These are phyloP conservation scores for Megaceryle alcyon DNA, from an alignment of 2,797 vertebrate species.

Conservation along the genomic window DNA sequence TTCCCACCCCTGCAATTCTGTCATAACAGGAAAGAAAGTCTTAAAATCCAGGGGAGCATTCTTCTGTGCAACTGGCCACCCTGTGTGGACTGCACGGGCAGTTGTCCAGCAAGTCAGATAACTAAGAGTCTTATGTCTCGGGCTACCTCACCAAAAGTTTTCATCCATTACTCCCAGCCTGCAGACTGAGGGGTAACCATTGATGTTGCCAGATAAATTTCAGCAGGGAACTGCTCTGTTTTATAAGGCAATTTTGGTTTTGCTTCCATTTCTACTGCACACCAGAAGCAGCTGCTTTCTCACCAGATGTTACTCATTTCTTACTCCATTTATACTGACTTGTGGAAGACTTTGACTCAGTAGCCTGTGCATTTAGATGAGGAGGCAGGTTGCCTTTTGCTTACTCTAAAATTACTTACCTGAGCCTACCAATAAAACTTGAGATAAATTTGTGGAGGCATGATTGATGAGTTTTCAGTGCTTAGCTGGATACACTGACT, in stretches of 20 bases:
- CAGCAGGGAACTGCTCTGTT: not conserved
- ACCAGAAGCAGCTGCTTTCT: not conserved
- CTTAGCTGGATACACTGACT: too few species aligned
- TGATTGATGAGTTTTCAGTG: too few species aligned
- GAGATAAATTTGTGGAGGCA: too few species aligned
- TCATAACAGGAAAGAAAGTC: not conserved
- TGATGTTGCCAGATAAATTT: not conserved
- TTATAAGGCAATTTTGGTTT: not conserved
- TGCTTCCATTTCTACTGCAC: not conserved
- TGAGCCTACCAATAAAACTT: too few species aligned
- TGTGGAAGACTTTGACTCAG: not conserved
- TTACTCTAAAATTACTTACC: too few species aligned
- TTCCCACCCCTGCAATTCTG: too few species aligned
- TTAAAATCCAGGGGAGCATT: not conserved
- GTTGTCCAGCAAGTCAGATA: not conserved
- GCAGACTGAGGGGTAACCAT: not conserved
- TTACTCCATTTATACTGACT: not conserved
- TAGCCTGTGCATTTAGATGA: too few species aligned
- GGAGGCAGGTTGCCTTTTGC: too few species aligned
- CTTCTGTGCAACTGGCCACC: fast-evolving
- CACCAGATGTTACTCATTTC: not conserved
- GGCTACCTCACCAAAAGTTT: not conserved
- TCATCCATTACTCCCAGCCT: not conserved
- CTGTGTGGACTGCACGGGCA: fast-evolving
- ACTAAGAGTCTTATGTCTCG: too few species aligned